Conservation (phyloP, 2,888 invertebrate genomes). For the Caenorhabditis sp. region DNA sequence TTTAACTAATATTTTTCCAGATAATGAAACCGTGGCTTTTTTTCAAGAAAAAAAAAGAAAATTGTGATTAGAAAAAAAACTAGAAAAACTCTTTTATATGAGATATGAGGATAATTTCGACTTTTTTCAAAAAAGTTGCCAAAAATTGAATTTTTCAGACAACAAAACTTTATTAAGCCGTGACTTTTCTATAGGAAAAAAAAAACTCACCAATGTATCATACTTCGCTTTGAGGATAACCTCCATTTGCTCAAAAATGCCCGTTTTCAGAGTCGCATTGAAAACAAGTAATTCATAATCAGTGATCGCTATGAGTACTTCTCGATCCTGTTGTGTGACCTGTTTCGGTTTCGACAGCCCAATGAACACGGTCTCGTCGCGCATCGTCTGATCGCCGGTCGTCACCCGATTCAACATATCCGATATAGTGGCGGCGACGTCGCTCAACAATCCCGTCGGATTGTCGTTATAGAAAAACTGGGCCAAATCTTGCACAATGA, state of each 20-base stretch:
- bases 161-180: no score
- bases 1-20: no score
- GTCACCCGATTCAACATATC: slow-evolving; percentile 4
- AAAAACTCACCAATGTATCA: slow-evolving; percentile 2
- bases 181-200: background rate
- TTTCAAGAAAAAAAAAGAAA: no score
- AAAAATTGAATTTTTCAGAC: no score
- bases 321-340: background rate
- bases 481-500: slow-evolving; percentile 7
- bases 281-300: slow-evolving; percentile 15
- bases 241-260: slow-evolving; percentile 7
- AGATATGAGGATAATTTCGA: no score
- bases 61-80: no score
- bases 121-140: no score
- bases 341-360: background rate
- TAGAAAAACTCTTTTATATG: no score
- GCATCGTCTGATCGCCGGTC: background rate
- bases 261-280: slow-evolving; percentile 19
- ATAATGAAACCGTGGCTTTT: no score
- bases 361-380: slow-evolving; percentile 4
- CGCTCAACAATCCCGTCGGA: background rate
- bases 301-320: background rate
- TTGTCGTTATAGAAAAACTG: slow-evolving; percentile 11
- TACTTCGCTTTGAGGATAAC: slow-evolving; percentile 8
- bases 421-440: background rate